Evolutionary conservation across 2,888 invertebrate genomes (phyloP), one percentile per base, ranked within the genome.

Genomic region (Ectemnius lituratus): DNA sequence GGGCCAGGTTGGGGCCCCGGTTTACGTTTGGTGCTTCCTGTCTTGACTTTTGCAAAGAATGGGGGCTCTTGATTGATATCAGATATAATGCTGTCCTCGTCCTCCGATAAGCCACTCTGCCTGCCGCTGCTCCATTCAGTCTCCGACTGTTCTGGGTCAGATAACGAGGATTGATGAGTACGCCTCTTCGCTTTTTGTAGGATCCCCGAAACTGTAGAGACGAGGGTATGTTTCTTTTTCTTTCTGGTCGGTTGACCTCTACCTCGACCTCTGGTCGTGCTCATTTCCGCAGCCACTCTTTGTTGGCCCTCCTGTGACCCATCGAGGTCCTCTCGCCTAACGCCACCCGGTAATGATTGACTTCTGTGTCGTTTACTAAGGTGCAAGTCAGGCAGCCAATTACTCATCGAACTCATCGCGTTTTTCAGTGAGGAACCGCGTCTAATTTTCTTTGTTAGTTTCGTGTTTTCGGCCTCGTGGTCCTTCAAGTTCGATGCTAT

Each of bases 141-240:
- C 90, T 95, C 95, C 0, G 95, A 95, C 61, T 95, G 95, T 90
- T 96, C 96, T 3, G 95, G 95, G 87, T 96, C 95, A 13, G 96
- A 95, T 64, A 95, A 87, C 0, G 95, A 95, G 0, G 92, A 90
- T 13, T 91, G 91, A 75, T 91, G 90, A 45, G 93, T 93, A 90
- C 94, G 94, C 84, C 95, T 91, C 88, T 96, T 95, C 0, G 97
- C 97, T 91, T 97, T 97, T 89, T 96, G 96, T 82, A 97, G 91
- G 76, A 97, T 94, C 23, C 96, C 96, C 0, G 96, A 96, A 91
- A 97, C 95, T 0, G 97, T 97, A 0, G 96, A 95, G 0, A 96
- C 96, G 66, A 97, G 92, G 4, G 95, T 94, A 81, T 95, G 95
- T 87, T 96, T 96, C 89, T 96, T 96, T 91, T 96, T 96, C 86